phyloP scores from a whole-genome alignment of 2,113 vertebrate genomes.

The Engraulis encrasicolus region DNA sequence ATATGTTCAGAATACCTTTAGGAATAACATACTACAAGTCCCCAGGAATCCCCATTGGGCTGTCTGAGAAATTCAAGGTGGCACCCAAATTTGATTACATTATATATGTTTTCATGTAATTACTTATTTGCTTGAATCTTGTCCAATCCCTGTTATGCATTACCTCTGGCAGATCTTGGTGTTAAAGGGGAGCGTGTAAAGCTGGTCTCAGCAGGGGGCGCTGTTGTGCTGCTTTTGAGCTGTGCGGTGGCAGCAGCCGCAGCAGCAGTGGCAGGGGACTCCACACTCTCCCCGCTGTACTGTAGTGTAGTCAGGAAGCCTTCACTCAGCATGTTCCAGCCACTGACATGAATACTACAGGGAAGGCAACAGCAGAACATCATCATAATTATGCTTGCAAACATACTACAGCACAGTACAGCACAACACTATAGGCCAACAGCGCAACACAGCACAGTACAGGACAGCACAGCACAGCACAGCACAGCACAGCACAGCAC shows the following conservation, averaged over 20 bases:
- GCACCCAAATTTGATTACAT: too few relatives aligned
- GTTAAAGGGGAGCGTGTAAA: constrained; percentile 26
- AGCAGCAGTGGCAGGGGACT: background rate
- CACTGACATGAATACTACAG: background rate
- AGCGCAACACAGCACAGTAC: too few relatives aligned
- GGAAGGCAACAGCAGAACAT: background rate
- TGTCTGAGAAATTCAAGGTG: too few relatives aligned
- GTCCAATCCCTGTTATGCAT: background rate
- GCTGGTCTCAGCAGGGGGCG: constrained; percentile 4
- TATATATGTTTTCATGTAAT: too few relatives aligned
- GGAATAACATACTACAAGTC: too few relatives aligned
- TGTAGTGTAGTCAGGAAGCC: constrained; percentile 47
- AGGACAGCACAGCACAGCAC: too few relatives aligned
- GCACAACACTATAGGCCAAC: too few relatives aligned
- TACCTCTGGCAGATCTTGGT: constrained; percentile 30
- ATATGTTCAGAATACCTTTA: too few relatives aligned
- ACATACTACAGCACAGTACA: too few relatives aligned
- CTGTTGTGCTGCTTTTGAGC: background rate
- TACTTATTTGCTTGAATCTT: background rate
- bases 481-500: too few relatives aligned
- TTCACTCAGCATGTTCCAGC: constrained; percentile 50
- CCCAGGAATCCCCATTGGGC: too few relatives aligned
- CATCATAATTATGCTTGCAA: background rate
- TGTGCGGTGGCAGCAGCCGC: too few relatives aligned
- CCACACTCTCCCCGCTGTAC: constrained; percentile 13